Percentiles rank a stretch among this genome's conserved stretches.
Evolutionary conservation across 2,797 vertebrate genomes (phyloP).

Genomic region (Clarias fuscus): DNA sequence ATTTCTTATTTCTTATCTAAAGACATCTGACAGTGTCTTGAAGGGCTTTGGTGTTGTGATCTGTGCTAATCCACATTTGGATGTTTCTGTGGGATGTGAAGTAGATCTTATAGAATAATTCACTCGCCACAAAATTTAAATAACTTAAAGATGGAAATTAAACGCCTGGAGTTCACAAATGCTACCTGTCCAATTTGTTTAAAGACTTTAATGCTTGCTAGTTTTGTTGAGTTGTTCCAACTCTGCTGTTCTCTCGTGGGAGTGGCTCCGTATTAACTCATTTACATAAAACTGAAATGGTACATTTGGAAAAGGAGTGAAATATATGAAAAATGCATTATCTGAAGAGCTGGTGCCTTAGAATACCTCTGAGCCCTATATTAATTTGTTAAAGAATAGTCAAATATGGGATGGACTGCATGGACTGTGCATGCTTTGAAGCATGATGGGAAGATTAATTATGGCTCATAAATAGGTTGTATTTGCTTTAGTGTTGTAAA

Average conservation of each 20-base stretch:
- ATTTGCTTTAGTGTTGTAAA: not conserved
- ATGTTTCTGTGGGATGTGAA: conserved; percentile 57
- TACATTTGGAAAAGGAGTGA: too few species aligned
- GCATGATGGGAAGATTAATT: not conserved
- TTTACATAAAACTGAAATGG: too few species aligned
- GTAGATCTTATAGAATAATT: not conserved
- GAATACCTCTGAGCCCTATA: too few species aligned
- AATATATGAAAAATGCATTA: too few species aligned
- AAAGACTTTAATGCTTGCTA: not conserved
- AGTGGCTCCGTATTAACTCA: too few species aligned
- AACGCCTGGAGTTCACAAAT: too few species aligned
- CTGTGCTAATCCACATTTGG: conserved; percentile 72
- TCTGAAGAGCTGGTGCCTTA: too few species aligned
- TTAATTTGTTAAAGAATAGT: too few species aligned
- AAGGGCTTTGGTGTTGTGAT: conserved; percentile 70
- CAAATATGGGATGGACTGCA: too few species aligned
- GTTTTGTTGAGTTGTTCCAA: not conserved
- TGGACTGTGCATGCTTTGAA: not conserved
- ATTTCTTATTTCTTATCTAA: conserved; percentile 80
- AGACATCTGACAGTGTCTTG: conserved; percentile 74
- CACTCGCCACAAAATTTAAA: not conserved
- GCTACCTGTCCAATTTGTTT: not conserved
- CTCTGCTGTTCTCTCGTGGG: too few species aligned
- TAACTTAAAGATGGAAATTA: not conserved
- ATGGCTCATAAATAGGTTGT: not conserved